Evolutionary conservation across 1,140 invertebrate species (phyloP).

Genomic region (Onthophagus taurus): DNA sequence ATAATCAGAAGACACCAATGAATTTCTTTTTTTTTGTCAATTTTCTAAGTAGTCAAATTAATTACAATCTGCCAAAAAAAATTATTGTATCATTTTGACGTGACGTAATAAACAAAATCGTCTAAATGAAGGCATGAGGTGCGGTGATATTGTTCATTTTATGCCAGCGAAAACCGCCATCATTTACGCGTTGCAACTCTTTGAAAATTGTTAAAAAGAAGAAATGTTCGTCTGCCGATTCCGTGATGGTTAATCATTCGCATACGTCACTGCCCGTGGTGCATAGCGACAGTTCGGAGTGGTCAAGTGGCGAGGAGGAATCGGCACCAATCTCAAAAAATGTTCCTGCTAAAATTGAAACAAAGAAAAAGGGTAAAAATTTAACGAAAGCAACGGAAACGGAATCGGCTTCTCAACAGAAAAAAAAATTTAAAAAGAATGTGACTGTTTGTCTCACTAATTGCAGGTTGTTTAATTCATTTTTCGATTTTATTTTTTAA

Average conservation of each 20-base stretch:
- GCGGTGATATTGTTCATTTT: slow-evolving; percentile 13
- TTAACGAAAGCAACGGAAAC: slow-evolving; percentile 7
- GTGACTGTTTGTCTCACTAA: slow-evolving; percentile 58
- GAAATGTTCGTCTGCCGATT: slow-evolving; percentile 1
- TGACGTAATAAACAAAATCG: neutral
- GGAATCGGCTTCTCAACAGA: neutral
- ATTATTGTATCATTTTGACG: no score
- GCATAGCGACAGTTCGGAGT: slow-evolving; percentile 22
- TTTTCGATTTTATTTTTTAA: no score
- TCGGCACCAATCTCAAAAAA: slow-evolving; percentile 3
- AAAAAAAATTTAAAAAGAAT: slow-evolving; percentile 25
- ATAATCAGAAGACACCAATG: no score
- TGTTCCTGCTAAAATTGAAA: neutral
- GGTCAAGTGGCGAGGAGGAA: slow-evolving; percentile 13
- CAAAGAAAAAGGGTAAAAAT: neutral
- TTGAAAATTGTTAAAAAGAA: slow-evolving; percentile 12
- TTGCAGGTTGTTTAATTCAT: no score
- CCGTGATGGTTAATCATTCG: slow-evolving; percentile 22
- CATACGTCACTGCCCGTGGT: slow-evolving; percentile 20
- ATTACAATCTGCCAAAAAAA: no score
- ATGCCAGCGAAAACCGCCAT: no score
- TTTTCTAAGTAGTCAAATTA: no score
- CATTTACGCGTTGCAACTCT: no score
- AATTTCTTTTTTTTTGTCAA: no score
- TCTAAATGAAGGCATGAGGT: neutral